Conservation (phyloP, 1,140 invertebrate genomes). For the Lasaia peninsularis region DNA sequence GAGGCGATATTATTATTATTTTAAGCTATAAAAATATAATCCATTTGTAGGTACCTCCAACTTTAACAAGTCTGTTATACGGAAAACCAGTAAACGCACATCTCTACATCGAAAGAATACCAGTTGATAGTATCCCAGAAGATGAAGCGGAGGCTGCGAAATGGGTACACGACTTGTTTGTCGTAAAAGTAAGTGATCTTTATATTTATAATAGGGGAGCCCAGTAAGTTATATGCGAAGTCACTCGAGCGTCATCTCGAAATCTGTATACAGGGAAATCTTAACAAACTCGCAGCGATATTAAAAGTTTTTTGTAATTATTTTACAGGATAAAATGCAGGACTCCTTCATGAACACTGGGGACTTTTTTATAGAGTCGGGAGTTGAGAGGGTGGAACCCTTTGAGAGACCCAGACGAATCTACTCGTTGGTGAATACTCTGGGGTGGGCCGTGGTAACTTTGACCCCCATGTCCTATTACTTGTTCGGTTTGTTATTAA, state of each 20-base stretch:
- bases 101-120: constrained; percentile 89
- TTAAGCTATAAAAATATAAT: constrained; percentile 18
- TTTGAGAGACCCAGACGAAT: constrained; percentile 79
- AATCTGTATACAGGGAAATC: no score
- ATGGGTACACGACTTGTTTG: constrained; percentile 90
- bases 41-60: constrained; percentile 79
- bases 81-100: constrained; percentile 87
- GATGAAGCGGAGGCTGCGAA: constrained; percentile 86
- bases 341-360: constrained; percentile 90
- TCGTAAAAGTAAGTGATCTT: constrained; percentile 79
- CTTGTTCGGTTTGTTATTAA: constrained; percentile 46
- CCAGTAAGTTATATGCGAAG: no score
- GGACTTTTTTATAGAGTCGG: constrained; percentile 87
- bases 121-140: constrained; percentile 87
- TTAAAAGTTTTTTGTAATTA: not conserved
- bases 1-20: no score
- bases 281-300: no score
- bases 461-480: constrained; percentile 84
- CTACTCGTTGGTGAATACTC: constrained; percentile 84
- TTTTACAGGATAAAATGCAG: constrained; percentile 85
- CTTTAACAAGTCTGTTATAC: constrained; percentile 89
- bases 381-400: constrained; percentile 79
- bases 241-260: no score
- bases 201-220: no score
- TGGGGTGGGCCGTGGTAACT: constrained; percentile 83